These are phyloP conservation scores for Dromas ardeola DNA, from an alignment of 2,113 vertebrate species.

Conservation along the genomic window DNA sequence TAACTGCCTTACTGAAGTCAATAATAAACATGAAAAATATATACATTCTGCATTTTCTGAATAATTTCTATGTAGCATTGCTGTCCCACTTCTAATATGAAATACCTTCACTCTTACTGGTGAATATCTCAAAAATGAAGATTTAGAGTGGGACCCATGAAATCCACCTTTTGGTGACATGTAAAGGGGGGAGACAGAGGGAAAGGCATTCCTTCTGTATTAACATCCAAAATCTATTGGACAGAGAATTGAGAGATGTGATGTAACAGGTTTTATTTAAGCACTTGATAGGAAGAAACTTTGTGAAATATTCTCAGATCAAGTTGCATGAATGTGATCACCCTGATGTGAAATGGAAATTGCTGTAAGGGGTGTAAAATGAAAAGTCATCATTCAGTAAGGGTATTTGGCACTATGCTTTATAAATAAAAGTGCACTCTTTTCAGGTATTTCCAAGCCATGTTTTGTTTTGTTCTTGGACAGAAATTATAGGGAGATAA, in stretches of 20 bases:
- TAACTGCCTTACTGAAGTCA: neutral
- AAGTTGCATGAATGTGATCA: neutral
- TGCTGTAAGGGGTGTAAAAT: neutral
- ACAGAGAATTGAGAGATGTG: neutral
- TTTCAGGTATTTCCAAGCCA: neutral
- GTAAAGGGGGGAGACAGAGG: neutral
- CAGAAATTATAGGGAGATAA: neutral
- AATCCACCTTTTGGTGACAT: rapidly evolving
- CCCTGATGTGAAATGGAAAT: neutral
- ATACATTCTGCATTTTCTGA: neutral
- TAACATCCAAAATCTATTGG: neutral
- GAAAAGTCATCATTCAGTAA: neutral
- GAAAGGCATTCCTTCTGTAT: neutral
- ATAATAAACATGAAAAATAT: neutral
- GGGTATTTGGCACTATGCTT: neutral
- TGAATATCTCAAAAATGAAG: neutral
- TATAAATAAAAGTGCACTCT: neutral
- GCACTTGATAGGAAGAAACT: neutral
- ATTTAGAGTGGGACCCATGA: neutral
- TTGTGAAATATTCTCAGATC: neutral
- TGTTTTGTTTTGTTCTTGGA: neutral
- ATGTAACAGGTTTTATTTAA: neutral
- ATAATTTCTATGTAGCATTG: neutral
- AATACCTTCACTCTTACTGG: neutral
- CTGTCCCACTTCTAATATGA: neutral